These are phyloP conservation scores for Philopedon plagiatum DNA, from an alignment of 2,888 invertebrate genomes.

Conservation along the genomic window DNA sequence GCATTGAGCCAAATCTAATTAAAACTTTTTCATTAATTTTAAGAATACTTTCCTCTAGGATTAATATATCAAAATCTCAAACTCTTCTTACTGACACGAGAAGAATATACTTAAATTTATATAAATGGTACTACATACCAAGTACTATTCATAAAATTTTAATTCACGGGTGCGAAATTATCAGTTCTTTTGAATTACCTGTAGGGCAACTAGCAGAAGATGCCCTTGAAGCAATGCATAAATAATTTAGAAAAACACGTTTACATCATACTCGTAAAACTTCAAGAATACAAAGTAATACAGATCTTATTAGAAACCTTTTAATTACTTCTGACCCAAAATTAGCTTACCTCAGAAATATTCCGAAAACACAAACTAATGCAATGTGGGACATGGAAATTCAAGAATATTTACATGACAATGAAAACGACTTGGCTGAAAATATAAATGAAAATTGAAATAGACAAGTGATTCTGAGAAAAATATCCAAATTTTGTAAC, in stretches of 20 bases:
- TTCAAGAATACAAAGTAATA: conserved; percentile 13
- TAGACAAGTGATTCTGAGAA: too few species aligned
- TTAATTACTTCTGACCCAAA: neutral
- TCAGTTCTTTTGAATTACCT: too few species aligned
- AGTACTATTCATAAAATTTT: too few species aligned
- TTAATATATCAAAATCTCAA: conserved; percentile 1
- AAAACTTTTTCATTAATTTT: conserved; percentile 2
- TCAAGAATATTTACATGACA: too few species aligned
- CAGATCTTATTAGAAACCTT: conserved; percentile 17
- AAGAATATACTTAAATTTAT: conserved; percentile 13
- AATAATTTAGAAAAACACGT: conserved; percentile 21
- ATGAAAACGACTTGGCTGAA: too few species aligned
- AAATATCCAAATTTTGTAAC: too few species aligned
- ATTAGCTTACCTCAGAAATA: too few species aligned
- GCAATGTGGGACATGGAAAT: too few species aligned
- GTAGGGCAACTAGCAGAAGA: conserved; percentile 9
- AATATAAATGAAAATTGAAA: too few species aligned
- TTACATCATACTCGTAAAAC: conserved; percentile 13
- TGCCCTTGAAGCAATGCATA: conserved; percentile 13
- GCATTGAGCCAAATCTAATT: neutral
- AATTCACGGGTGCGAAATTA: too few species aligned
- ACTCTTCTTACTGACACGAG: conserved; percentile 6
- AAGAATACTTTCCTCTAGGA: conserved; percentile 3
- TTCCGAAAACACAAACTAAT: too few species aligned
- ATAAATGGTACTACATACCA: too few species aligned